These are phyloP conservation scores for Lampris incognitus DNA, from an alignment of 2,113 vertebrate genomes.

Conservation along the genomic window DNA sequence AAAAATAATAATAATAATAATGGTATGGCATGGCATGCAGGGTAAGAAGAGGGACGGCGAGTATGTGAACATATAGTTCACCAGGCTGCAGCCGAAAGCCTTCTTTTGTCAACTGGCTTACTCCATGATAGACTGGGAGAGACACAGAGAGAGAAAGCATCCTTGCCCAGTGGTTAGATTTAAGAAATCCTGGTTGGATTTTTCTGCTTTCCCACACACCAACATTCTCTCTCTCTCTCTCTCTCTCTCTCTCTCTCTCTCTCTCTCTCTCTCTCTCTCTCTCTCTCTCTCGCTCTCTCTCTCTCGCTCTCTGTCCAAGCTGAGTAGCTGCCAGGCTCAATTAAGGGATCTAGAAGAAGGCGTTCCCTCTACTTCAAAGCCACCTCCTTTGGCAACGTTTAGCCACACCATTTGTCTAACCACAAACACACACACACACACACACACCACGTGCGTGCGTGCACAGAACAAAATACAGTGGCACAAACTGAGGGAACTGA, in stretches of 20 bases:
- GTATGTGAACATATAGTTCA: constrained; percentile 14
- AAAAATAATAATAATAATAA: neutral
- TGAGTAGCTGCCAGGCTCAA: constrained; percentile 72
- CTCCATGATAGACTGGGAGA: neutral
- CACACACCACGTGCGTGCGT: neutral
- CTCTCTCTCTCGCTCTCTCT: constrained; percentile 2
- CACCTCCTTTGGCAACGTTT: constrained; percentile 72
- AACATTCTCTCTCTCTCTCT: constrained; percentile 31
- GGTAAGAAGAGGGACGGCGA: constrained; percentile 3
- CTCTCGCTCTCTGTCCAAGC: constrained; percentile 53
- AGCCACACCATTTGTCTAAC: constrained; percentile 55
- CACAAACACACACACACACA: constrained; percentile 21
- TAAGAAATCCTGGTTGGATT: constrained; percentile 56
- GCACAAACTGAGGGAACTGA: constrained; percentile 25
- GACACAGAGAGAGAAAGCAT: constrained; percentile 42
- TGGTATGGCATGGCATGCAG: constrained; percentile 21
- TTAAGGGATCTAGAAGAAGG: constrained; percentile 69
- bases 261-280: constrained; percentile 3
- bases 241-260: constrained; percentile 2
- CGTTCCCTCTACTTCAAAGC: constrained; percentile 72
- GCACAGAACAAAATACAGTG: neutral
- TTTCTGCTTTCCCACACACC: constrained; percentile 54
- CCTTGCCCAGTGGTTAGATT: constrained; percentile 57
- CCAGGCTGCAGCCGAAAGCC: constrained; percentile 6
- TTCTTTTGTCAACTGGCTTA: constrained; percentile 26